phyloP scores from a whole-genome alignment of 2,888 invertebrate genomes.

The Cataglyphis livida region DNA sequence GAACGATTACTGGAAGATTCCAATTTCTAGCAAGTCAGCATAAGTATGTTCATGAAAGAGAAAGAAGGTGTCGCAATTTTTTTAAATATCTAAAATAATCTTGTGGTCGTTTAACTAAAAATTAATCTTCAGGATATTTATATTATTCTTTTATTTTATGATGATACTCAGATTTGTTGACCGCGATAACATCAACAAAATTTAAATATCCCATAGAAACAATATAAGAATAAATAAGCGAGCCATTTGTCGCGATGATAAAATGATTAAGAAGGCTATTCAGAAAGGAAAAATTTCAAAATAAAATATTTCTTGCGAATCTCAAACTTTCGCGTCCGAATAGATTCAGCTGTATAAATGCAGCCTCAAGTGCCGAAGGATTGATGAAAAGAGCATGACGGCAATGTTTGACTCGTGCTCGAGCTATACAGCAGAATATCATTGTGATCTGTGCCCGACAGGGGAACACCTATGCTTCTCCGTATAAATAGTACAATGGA shows the following conservation, averaged over 20 bases:
- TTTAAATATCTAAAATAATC: background rate
- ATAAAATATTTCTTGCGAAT: slow-evolving; percentile 2
- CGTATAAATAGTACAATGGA: slow-evolving; percentile 56
- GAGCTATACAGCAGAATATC: slow-evolving; percentile 66
- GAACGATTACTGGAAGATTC: slow-evolving; percentile 72
- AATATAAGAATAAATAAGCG: background rate
- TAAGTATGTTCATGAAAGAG: slow-evolving; percentile 64
- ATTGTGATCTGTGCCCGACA: slow-evolving; percentile 68
- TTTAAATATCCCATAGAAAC: background rate
- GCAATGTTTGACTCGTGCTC: slow-evolving; percentile 67
- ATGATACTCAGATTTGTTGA: background rate
- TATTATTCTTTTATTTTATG: background rate
- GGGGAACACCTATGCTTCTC: slow-evolving; percentile 65
- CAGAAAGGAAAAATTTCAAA: background rate
- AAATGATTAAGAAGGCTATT: background rate
- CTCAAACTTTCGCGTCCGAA: background rate
- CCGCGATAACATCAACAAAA: background rate
- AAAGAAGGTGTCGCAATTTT: slow-evolving; percentile 67
- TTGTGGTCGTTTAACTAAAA: background rate
- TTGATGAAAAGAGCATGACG: slow-evolving; percentile 66
- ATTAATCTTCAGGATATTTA: background rate
- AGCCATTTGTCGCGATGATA: background rate
- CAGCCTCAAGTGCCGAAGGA: slow-evolving; percentile 20
- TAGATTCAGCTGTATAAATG: background rate
- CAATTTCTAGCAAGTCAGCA: slow-evolving; percentile 71